These are phyloP conservation scores for Eulemur albifrons DNA, from an alignment of 2,797 vertebrate species.

Conservation along the genomic window DNA sequence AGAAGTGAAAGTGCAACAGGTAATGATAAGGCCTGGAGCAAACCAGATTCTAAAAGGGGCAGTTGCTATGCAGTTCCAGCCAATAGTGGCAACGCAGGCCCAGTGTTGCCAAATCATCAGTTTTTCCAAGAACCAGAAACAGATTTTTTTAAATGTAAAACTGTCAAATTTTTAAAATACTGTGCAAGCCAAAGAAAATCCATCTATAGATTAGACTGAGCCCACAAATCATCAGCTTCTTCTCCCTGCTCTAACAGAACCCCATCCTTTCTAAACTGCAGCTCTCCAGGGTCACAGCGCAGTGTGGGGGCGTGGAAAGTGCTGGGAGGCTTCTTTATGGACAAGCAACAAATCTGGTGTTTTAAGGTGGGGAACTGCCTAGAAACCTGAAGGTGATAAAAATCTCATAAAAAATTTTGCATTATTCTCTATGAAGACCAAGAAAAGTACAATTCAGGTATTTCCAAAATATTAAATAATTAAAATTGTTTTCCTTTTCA, in stretches of 20 bases:
- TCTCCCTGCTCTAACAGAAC: background rate
- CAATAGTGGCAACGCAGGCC: background rate
- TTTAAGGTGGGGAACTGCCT: too few relatives aligned
- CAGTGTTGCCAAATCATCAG: fast-evolving
- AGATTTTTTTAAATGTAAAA: background rate
- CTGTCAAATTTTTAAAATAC: background rate
- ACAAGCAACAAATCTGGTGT: background rate
- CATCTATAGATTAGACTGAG: background rate
- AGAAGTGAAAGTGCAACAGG: background rate
- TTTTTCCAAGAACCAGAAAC: background rate
- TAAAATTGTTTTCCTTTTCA: background rate
- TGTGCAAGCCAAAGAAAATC: background rate
- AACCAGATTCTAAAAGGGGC: background rate
- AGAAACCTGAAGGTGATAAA: background rate
- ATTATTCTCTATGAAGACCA: background rate
- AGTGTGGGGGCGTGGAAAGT: fast-evolving
- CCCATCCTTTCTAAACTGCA: too few relatives aligned
- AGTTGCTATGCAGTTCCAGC: background rate
- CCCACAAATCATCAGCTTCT: background rate
- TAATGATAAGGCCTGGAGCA: too few relatives aligned
- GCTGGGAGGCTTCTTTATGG: background rate
- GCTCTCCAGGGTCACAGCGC: background rate
- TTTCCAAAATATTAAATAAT: background rate
- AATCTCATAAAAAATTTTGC: background rate
- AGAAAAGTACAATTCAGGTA: background rate